Base-by-base conservation (phyloP, 2,113 vertebrate genomes). In the Grammomys dolichurus region DNA sequence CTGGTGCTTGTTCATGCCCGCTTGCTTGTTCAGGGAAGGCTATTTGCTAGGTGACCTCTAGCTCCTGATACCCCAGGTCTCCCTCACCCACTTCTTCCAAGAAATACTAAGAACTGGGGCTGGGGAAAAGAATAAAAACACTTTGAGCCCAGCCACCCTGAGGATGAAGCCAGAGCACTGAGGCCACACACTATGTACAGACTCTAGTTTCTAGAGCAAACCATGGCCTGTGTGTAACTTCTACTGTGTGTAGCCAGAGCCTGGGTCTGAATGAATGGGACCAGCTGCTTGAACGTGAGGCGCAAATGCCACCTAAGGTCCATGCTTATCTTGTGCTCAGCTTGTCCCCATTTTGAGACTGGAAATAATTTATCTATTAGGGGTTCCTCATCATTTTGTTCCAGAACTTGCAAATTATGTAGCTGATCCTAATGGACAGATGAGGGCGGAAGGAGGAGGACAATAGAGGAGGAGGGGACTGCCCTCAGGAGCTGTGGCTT, bases 11-110 rank as follows among this genome's bases (percentile, higher is more conserved):
- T 89, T 95, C 58, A 91, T 89, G 81, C 94, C 91, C 86, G 19
- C 89, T 96, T 26, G 13, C 67, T 94, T 24, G 70, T 89, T 90
- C 87, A 80, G 82, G 7, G 73, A 86, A 88, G 89, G 75, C 54
- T 94, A 86, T 78, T 97, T 96, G 82, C 89, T 63, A 5, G 63
- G 54, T 97, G 93, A 95, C 94, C 96, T 97, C 73, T 91, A 78
- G 85, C 89, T 92, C 87, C 77, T 73, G 95, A 96, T 60, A 77
- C 63, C 78, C 81, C 4, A 0, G 4, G n/a, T 80, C 80, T 93
- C 54, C 94, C 36, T 73, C 69, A 31, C 5, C 58, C 58, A 65
- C 76, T 56, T 82, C 94, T 92, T 95, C 69, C 56, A 92, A 90
- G 69, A 89, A 7, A 89, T 78, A 77, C 48, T 76, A 96, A 94